Evolutionary conservation across 2,888 invertebrate species (phyloP).

Genomic region (Phyllotreta striolata): DNA sequence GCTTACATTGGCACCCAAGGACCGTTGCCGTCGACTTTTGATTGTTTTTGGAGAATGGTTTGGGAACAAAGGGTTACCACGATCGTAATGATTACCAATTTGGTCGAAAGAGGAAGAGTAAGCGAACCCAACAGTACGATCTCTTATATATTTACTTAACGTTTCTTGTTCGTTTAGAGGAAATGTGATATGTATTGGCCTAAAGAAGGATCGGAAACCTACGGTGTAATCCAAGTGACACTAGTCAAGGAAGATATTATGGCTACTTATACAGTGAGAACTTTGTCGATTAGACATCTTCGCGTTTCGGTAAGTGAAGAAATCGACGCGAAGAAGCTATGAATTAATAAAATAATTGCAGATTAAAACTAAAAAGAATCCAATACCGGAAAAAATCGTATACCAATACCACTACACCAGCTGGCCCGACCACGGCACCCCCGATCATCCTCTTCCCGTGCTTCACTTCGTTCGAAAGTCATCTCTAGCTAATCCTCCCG

Average conservation of each 20-base stretch:
- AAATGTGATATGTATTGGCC: constrained; percentile 99
- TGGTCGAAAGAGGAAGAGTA: constrained; percentile 91
- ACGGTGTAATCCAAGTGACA: constrained; percentile 90
- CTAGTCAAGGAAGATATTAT: constrained; percentile 89
- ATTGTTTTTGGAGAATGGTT: constrained; percentile 97
- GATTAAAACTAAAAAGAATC: constrained; percentile 63
- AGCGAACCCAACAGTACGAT: too few relatives aligned
- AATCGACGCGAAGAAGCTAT: background rate
- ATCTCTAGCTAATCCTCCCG: constrained; percentile 78
- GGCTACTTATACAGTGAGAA: constrained; percentile 93
- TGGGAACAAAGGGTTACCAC: constrained; percentile 96
- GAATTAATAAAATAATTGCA: constrained; percentile 39
- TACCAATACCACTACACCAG: constrained; percentile 97
- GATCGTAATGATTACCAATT: constrained; percentile 97
- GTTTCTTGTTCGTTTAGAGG: constrained; percentile 64
- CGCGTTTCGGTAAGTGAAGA: constrained; percentile 65
- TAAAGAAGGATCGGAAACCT: constrained; percentile 86
- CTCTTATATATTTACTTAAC: background rate
- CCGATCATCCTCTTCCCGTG: constrained; percentile 92
- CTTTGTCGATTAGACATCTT: constrained; percentile 78
- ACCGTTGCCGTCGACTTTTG: constrained; percentile 90
- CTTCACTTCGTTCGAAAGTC: constrained; percentile 93
- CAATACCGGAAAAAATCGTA: constrained; percentile 66
- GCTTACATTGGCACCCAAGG: constrained; percentile 98
- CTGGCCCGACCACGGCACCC: constrained; percentile 98